These are phyloP conservation scores for Epirrhoe alternata DNA, from an alignment of 2,888 invertebrate genomes.

Conservation along the genomic window DNA sequence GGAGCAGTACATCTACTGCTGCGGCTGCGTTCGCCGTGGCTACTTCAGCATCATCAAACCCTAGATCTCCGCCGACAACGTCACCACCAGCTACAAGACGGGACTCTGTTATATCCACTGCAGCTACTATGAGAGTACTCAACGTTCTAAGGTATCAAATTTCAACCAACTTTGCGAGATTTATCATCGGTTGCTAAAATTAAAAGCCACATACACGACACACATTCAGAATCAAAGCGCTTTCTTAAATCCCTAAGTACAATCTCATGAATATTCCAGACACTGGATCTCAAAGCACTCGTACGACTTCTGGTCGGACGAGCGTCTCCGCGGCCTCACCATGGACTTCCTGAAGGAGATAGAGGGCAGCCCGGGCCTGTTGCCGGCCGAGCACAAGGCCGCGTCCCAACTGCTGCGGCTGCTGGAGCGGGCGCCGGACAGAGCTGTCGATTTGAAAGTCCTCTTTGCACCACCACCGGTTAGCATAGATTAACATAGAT, in stretches of 20 bases:
- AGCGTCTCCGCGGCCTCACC: slow-evolving; percentile 89
- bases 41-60: slow-evolving; percentile 94
- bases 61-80: slow-evolving; percentile 86
- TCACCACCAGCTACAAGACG: slow-evolving; percentile 80
- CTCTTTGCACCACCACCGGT: slow-evolving; percentile 89
- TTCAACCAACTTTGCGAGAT: too few species aligned
- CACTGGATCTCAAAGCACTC: slow-evolving; percentile 97
- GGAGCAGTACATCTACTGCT: slow-evolving; percentile 94
- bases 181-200: too few species aligned
- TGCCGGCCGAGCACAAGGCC: slow-evolving; percentile 95
- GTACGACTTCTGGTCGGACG: slow-evolving; percentile 93
- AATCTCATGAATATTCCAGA: slow-evolving; percentile 62
- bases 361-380: slow-evolving; percentile 91
- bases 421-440: slow-evolving; percentile 90
- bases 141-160: slow-evolving; percentile 89
- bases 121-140: slow-evolving; percentile 96
- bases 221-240: too few species aligned
- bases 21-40: slow-evolving; percentile 96
- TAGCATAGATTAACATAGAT: too few species aligned
- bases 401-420: slow-evolving; percentile 92
- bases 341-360: slow-evolving; percentile 95
- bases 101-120: slow-evolving; percentile 94
- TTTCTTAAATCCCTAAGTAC: too few species aligned
- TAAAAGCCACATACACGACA: too few species aligned
- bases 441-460: slow-evolving; percentile 88